Base-by-base conservation (phyloP, 2,113 vertebrate genomes). In the Myotis brandtii region DNA sequence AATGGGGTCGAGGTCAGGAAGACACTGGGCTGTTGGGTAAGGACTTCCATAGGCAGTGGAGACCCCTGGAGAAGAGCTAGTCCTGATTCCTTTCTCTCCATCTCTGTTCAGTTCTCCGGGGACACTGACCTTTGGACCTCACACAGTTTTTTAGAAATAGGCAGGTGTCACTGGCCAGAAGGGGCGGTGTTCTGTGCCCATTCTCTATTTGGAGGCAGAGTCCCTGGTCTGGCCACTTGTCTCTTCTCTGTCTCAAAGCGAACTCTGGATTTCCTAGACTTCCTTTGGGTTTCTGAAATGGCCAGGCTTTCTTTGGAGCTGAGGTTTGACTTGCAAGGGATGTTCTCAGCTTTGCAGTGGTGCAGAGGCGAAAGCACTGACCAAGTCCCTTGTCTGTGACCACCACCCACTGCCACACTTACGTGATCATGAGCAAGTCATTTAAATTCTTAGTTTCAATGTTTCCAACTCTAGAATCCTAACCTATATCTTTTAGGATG, bases 61-160 rank as follows among this genome's bases (percentile, higher is more conserved):
- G 50, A 56, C 66, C 18, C 16, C 20, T 6, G 18, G 62, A 40
- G 69, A 81, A 69, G 62, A 43, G 46, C 25, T 3, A 8, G 18
- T 30, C 82, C 73, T 59, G 21, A 6, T 70, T 89, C 27, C 37
- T 86, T 69, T 52, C 62, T 76, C 50, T 89, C 54, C 9, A 16
- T 8, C 73, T 70, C 89, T 83, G 34, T 17, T 48, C 67, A 75
- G 70, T 56, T 46, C 69, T 13, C 80, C 46, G 40, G 79, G 64
- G 77, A 89, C 32, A 40, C 34, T 40, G 52, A 37, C 17, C 9
- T 40, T 87, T 21, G 48, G 62, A 62, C 17, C 46, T 82, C 40
- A 66, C 48, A 75, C 7, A 67, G 25, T 92, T 86, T 88, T 86
- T 94, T 95, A 70, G 85, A 92, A 87, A n/a, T n/a, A 66, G 50